Evolutionary conservation across 2,797 vertebrate species (phyloP), one percentile per base, ranked within the genome.

Genomic region (Melanotaenia trifasciata): DNA sequence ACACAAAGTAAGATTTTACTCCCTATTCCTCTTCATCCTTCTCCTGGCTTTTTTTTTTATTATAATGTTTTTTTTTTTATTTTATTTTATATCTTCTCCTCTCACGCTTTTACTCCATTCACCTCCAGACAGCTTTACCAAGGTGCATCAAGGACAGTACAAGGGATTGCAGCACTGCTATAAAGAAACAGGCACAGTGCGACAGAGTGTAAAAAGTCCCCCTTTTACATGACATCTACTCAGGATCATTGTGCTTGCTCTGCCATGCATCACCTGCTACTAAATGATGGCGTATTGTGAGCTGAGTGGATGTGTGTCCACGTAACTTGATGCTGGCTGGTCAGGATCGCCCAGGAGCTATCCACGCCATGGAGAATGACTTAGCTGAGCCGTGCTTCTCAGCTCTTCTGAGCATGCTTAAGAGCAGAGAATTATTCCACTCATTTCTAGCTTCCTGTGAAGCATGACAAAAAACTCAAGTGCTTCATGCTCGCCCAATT

Each of bases 401-500:
- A 92, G 92, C 90, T 90, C 88, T 84, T 90, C 88, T 88, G 87
- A 88, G 87, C 84, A 78, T 64, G 87, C 86, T 91, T 90, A 92
- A 92, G 89, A 91, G 85, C 87, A 72, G 82, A 69, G 87, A 92
- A 92, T 93, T 92, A 92, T 91, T 93, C 90, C 89, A 83, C 89
- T 93, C 87, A 88, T 91, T 93, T 92, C 84, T 86, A 80, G 85
- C 83, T 90, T 91, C 88, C 88, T 81, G 79, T 86, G 90, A 92
- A 90, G 91, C 91, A 90, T 92, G 90, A 92, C 89, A 87, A 88
- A 89, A 89, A 92, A 90, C 79, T 86, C 24, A 58, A 91, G 90
- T 85, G 91, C 89, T 90, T 89, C 89, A 88, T 72, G 91, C 90
- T 87, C 69, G 64, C 81, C 89, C 84, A 86, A 85, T 90, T 88